Conservation (phyloP, 2,113 vertebrate genomes). For the Ochotona curzoniae region DNA sequence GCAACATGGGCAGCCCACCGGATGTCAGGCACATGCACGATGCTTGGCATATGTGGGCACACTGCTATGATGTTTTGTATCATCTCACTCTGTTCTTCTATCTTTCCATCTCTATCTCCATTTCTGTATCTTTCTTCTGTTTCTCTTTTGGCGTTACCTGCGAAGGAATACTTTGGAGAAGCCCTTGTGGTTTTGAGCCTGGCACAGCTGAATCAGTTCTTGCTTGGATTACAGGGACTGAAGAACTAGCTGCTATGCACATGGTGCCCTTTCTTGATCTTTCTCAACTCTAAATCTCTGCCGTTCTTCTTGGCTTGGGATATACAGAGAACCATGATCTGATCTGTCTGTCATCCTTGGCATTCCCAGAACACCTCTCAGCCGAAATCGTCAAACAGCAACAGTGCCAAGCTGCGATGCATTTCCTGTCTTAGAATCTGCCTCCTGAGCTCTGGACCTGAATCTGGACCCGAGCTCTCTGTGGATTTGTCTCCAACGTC, state of each 20-base stretch:
- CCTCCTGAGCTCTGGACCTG: background rate
- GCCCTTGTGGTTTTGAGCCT: fast-evolving
- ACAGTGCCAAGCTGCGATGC: background rate
- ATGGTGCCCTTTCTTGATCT: background rate
- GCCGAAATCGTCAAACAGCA: background rate
- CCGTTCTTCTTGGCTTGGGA: background rate
- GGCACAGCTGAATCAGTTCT: background rate
- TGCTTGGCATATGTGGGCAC: background rate
- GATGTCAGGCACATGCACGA: fast-evolving
- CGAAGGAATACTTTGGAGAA: background rate
- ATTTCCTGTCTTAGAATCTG: fast-evolving
- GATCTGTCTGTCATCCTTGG: background rate
- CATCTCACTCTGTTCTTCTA: no score
- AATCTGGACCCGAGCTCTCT: background rate
- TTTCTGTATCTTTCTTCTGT: background rate
- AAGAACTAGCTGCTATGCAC: background rate
- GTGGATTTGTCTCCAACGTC: no score
- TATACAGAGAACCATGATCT: background rate
- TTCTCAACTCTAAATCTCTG: background rate
- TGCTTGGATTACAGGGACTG: background rate
- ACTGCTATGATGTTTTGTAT: background rate
- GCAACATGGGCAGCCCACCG: no score
- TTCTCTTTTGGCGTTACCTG: background rate
- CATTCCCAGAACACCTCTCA: background rate
- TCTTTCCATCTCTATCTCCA: background rate